phyloP scores from a whole-genome alignment of 2,113 vertebrate species.

The Chlorocebus sabaeus region DNA sequence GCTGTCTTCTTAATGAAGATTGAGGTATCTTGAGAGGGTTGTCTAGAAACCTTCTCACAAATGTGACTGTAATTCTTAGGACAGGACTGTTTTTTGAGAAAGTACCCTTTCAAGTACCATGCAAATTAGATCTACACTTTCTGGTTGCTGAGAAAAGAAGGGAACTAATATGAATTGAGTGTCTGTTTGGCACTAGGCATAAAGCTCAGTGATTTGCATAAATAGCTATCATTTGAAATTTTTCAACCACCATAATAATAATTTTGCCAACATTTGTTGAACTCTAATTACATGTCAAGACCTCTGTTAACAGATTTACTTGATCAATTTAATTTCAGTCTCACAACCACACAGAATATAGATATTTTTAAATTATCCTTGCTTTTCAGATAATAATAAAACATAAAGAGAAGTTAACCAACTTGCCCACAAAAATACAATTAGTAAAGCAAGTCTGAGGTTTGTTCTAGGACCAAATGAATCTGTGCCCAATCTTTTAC shows the following conservation, averaged over 20 bases:
- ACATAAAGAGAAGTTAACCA: constrained; percentile 13
- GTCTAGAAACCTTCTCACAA: background rate
- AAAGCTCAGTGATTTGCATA: constrained; percentile 47
- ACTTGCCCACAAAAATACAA: background rate
- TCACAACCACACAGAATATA: background rate
- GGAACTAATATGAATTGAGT: constrained; percentile 13
- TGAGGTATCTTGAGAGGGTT: background rate
- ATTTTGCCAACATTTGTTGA: constrained; percentile 51
- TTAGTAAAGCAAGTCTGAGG: background rate
- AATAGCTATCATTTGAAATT: constrained; percentile 54
- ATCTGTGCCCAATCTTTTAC: background rate
- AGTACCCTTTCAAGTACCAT: constrained; percentile 24
- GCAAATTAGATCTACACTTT: constrained; percentile 22
- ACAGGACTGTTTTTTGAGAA: background rate
- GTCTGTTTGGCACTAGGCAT: background rate
- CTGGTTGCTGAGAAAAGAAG: constrained; percentile 7
- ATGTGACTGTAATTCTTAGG: background rate
- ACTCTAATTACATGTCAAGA: constrained; percentile 50
- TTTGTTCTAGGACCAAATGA: background rate
- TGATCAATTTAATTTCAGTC: constrained; percentile 10
- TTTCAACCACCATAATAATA: constrained; percentile 54
- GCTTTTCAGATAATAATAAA: constrained; percentile 30
- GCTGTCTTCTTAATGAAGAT: background rate
- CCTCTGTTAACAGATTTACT: constrained; percentile 46
- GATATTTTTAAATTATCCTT: constrained; percentile 37